phyloP scores from a whole-genome alignment of 2,797 vertebrate species.

The Sebastes reedi region DNA sequence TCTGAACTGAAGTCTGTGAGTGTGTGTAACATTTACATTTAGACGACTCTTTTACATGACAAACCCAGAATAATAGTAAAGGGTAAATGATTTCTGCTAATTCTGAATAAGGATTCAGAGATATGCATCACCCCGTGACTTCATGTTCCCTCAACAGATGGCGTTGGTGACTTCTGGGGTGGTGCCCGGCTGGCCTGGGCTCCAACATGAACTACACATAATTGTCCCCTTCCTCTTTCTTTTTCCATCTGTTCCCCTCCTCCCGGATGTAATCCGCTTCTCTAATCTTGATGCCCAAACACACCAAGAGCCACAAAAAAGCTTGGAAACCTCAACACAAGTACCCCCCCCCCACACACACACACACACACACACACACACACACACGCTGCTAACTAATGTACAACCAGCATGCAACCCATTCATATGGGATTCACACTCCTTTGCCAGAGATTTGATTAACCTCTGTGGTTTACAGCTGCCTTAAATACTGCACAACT shows the following conservation, averaged over 20 bases:
- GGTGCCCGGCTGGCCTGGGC: slow-evolving; percentile 24
- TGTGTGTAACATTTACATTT: not conserved
- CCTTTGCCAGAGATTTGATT: not conserved
- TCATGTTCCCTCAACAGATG: slow-evolving; percentile 45
- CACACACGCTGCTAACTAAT: slow-evolving; percentile 6
- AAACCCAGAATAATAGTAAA: not conserved
- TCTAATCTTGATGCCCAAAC: slow-evolving; percentile 65
- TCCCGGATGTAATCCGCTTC: slow-evolving; percentile 53
- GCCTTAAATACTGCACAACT: not conserved
- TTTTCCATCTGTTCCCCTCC: slow-evolving; percentile 56
- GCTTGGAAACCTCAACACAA: not conserved
- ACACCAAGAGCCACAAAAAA: slow-evolving; percentile 38
- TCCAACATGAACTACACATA: slow-evolving; percentile 54
- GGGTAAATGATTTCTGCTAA: not conserved
- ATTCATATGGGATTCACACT: slow-evolving; percentile 8
- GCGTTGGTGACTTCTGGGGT: slow-evolving; percentile 33
- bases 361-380: slow-evolving; percentile 15
- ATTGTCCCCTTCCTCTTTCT: slow-evolving; percentile 68
- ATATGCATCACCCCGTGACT: not conserved
- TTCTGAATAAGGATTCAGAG: not conserved
- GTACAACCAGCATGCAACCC: not conserved
- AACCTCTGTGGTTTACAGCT: slow-evolving; percentile 1
- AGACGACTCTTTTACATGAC: not conserved
- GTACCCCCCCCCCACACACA: not conserved
- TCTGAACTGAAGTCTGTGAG: not conserved